A percentile compares a stretch with the other conserved stretches of the same genome.
Evolutionary conservation across 2,797 vertebrate genomes (phyloP).

Genomic region (Ataeniobius toweri): DNA sequence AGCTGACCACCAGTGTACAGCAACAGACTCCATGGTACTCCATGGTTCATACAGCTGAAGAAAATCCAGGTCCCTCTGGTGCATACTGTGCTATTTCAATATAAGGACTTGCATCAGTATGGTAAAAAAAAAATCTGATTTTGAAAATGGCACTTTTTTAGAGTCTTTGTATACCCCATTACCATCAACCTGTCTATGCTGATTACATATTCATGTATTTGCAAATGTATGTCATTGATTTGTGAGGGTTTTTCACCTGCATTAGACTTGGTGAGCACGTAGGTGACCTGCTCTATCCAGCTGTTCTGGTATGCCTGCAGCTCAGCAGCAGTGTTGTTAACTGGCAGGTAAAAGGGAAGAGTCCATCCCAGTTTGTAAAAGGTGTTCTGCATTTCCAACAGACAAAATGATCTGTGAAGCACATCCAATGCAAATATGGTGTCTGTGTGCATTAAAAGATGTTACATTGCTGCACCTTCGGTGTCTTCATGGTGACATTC

Average conservation of each 20-base stretch:
- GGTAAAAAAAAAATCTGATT: no score
- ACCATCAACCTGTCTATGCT: background rate
- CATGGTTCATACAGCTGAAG: no score
- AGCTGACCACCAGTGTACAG: no score
- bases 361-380: conserved; percentile 57
- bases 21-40: no score
- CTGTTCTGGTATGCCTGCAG: conserved; percentile 42
- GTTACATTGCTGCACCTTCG: conserved; percentile 53
- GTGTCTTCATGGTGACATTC: conserved; percentile 66
- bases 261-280: conserved; percentile 60
- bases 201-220: background rate
- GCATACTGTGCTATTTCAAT: no score
- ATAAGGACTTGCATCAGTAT: no score
- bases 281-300: conserved; percentile 49
- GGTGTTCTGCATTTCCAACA: conserved; percentile 58
- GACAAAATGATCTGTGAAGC: conserved; percentile 5
- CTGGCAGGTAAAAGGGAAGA: conserved; percentile 68
- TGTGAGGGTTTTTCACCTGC: conserved; percentile 56
- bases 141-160: background rate
- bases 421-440: conserved; percentile 5
- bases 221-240: background rate
- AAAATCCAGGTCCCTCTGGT: background rate
- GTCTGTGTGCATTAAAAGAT: background rate
- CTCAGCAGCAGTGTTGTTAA: conserved; percentile 59
- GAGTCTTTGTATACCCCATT: background rate